Percentiles rank a stretch among this genome's conserved stretches.
Conservation (phyloP, 1,140 invertebrate species). For the Paramacrobiotus metropolitanus region DNA sequence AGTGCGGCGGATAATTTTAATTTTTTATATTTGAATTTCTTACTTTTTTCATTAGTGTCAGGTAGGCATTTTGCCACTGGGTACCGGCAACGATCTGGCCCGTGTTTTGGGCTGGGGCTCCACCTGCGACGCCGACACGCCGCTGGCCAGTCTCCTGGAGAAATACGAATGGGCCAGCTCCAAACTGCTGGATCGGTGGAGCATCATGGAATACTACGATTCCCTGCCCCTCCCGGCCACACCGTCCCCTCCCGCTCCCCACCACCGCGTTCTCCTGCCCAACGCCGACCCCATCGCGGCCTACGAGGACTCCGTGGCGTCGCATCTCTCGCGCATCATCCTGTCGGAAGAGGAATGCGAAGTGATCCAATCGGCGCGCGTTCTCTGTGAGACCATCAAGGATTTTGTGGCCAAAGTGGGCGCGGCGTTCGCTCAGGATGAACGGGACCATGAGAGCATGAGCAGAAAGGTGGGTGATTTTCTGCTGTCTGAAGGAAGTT, state of each 20-base stretch:
- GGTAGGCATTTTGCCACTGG: conserved; percentile 69
- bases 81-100: conserved; percentile 83
- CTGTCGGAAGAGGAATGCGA: conserved; percentile 53
- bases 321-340: conserved; percentile 59
- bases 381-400: conserved; percentile 53
- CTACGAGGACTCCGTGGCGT: conserved; percentile 54
- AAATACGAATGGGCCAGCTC: conserved; percentile 78
- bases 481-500: conserved; percentile 4
- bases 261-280: conserved; percentile 5
- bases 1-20: too few relatives aligned
- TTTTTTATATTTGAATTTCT: too few relatives aligned
- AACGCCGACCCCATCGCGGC: conserved; percentile 26
- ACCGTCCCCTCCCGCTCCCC: conserved; percentile 9
- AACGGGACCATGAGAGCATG: conserved; percentile 26
- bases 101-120: conserved; percentile 79
- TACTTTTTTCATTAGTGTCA: conserved; percentile 41
- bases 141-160: conserved; percentile 67
- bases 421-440: conserved; percentile 19
- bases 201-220: conserved; percentile 57
- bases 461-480: conserved; percentile 26
- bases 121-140: conserved; percentile 73
- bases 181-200: conserved; percentile 86
- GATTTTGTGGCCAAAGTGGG: conserved; percentile 39
- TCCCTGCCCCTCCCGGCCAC: conserved; percentile 12
- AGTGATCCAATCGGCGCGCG: conserved; percentile 47